Evolutionary conservation across 1,140 invertebrate genomes (phyloP), one percentile per base, ranked within the genome.

Genomic region (Drosophila arawakana): DNA sequence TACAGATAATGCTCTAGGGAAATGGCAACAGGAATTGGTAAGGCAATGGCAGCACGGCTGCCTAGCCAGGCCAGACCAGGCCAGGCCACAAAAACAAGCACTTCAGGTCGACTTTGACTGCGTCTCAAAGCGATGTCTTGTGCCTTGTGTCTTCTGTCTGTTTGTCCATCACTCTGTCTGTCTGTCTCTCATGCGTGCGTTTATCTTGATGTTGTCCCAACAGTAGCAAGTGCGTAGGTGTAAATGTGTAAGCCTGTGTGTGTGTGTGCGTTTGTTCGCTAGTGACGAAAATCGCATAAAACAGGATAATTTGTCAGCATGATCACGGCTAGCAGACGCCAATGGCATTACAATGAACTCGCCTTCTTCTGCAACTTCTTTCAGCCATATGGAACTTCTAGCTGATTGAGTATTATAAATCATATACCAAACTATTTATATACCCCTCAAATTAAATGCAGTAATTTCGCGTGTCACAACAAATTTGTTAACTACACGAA

Each of bases 221-320:
- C 25, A 11, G 37, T 5, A 52, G 49, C 21, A n/a, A 13, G 50
- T 13, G 4, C n/a, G 44, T 46, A 39, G 44, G 44, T 18, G 41
- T 39, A 43, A 9, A 35, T n/a, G 18, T 41, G 43, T 57, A 43
- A 13, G 11, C 35, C 18, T 43, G 37, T 52, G 37, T 55, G 44
- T 41, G 44, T 65, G 18, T 41, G 43, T 57, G 35, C 21, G 11
- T 39, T 13, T 43, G 37, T 52, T 30, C 6, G 47, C 60, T 58
- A 41, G 73, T 75, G 83, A 80, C 77, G 76, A 86, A 86, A 88
- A 80, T 84, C 84, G 80, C 84, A 88, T 88, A 88, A 88, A 88
- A 83, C 77, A 89, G 77, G 80, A 88, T 88, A 88, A 88, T 88
- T 88, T 88, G 84, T 88, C 84, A 88, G 78, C 80, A 78, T 78